Percentiles rank a stretch among this genome's conserved stretches.
phyloP scores from a whole-genome alignment of 2,113 vertebrate species.

The Silurus asotus region DNA sequence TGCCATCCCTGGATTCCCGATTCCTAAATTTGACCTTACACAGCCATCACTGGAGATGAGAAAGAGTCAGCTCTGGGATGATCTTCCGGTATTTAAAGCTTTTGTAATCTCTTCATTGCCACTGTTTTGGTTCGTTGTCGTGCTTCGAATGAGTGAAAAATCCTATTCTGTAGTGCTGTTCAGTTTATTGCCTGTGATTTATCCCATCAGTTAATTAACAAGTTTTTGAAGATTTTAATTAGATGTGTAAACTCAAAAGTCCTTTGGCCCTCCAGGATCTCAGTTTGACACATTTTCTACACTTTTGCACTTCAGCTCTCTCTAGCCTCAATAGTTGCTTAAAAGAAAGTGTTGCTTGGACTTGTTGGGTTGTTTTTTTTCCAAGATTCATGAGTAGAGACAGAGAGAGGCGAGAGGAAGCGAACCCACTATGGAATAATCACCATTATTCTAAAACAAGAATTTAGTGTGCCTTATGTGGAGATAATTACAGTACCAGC shows the following conservation, averaged over 20 bases:
- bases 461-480: slow-evolving; percentile 49
- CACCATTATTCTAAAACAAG: background rate
- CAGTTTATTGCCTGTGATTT: background rate
- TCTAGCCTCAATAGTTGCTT: background rate
- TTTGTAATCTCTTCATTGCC: background rate
- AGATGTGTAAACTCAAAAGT: background rate
- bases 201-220: background rate
- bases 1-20: slow-evolving; percentile 94
- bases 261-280: background rate
- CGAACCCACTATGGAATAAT: too few species aligned
- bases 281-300: background rate
- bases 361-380: background rate
- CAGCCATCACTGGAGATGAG: slow-evolving; percentile 92
- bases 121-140: background rate
- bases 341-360: background rate
- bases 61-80: slow-evolving; percentile 98
- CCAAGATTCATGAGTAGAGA: slow-evolving; percentile 13
- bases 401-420: background rate
- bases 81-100: slow-evolving; percentile 82
- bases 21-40: slow-evolving; percentile 92
- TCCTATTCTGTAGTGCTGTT: background rate
- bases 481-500: slow-evolving; percentile 20
- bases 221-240: slow-evolving; percentile 1
- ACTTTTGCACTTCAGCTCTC: background rate
- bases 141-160: background rate